Base-by-base conservation (phyloP, 2,888 invertebrate genomes). In the Athalia rosae region DNA sequence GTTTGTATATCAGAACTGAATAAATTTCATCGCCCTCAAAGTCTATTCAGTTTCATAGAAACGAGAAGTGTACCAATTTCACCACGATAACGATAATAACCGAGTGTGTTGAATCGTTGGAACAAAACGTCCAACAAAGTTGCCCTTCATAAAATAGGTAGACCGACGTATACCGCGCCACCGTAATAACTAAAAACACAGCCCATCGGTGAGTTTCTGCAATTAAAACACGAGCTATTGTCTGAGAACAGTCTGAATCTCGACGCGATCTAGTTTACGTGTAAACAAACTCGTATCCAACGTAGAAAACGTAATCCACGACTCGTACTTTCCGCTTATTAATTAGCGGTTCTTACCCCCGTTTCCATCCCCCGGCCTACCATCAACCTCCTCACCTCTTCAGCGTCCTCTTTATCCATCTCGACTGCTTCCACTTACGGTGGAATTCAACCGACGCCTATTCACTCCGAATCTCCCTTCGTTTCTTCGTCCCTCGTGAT, bases 321-420 rank as follows among this genome's bases (percentile, higher is more conserved):
- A 71, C 71, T 71, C 61, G 61, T 50, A 74, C 61, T 62, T 74
- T 50, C 62, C 59, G 74, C 41, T 74, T 74, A 74, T 74, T 74
- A 74, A 74, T 74, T 74, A 74, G 74, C 62, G 74, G 74, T 74
- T 59, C 61, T 71, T 71, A 71, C 56, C 58, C 4, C 67, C 45
- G 13, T 15, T 13, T 15, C 53, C 67, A 5, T 4, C 50, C 50
- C 64, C 15, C 1, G 58, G 5, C 71, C 58, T 45, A 71, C 56
- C 58, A 58, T 71, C 50, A 43, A 58, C 43, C 71, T 58, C 71
- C 58, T 11, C 45, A 41, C 28, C 53, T 67, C 67, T 67, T 50
- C 67, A 28, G 28, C 28, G 28, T 28, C 28, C 28, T 28, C 28
- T 28, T 50, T 28, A 67, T 43, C 50, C 53, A 28, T n/a, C 11